phyloP scores from a whole-genome alignment of 2,113 vertebrate species.

The Hydrolagus affinis region DNA sequence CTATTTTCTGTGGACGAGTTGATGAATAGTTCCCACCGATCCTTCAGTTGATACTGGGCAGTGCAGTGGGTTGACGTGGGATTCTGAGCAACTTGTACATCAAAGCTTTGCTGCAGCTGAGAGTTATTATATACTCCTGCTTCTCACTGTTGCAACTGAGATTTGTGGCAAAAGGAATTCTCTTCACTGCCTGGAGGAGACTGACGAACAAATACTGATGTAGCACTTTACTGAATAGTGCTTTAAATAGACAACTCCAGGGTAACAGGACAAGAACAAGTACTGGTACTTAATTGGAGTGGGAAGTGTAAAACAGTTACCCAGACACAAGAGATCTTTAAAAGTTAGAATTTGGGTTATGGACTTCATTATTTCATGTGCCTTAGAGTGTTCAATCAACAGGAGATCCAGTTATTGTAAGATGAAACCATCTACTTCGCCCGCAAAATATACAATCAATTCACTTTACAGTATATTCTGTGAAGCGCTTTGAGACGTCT shows the following conservation, averaged over 20 bases:
- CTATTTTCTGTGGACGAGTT: not conserved
- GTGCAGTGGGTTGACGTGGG: not conserved
- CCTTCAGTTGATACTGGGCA: not conserved
- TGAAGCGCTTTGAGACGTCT: too few relatives aligned
- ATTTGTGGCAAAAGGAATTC: not conserved
- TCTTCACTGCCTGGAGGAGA: not conserved
- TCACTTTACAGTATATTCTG: too few relatives aligned
- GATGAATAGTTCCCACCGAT: not conserved
- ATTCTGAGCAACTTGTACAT: not conserved
- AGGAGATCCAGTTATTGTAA: not conserved
- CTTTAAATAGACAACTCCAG: not conserved
- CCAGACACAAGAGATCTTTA: not conserved
- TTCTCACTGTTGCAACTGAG: not conserved
- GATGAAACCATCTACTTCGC: too few relatives aligned
- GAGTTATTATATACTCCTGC: not conserved
- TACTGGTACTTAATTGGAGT: not conserved
- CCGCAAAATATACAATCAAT: too few relatives aligned
- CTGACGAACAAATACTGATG: not conserved
- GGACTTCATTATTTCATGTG: not conserved
- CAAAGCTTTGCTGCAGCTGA: not conserved
- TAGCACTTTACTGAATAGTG: not conserved
- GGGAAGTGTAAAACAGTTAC: not conserved
- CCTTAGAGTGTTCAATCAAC: not conserved
- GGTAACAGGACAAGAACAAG: not conserved
- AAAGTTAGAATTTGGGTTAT: not conserved